These are phyloP conservation scores for Chironomus riparius DNA, from an alignment of 2,888 invertebrate species.

Conservation along the genomic window DNA sequence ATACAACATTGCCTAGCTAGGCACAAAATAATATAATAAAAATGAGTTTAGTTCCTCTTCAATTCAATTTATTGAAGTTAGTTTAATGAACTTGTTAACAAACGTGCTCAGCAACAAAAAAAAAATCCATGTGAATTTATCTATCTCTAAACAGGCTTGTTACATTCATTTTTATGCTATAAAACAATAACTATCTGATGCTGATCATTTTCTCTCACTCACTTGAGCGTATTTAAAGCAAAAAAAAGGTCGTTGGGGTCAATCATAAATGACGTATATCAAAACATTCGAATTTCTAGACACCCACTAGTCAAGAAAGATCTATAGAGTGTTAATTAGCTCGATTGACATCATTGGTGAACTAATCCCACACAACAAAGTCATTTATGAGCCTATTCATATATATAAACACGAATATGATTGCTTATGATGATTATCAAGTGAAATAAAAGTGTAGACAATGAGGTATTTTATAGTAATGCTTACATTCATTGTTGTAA, in stretches of 20 bases:
- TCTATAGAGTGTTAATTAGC: too few species aligned
- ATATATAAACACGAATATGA: background rate
- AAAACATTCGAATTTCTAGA: background rate
- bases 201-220: background rate
- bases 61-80: background rate
- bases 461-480: background rate
- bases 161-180: background rate
- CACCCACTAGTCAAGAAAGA: too few species aligned
- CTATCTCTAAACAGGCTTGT: background rate
- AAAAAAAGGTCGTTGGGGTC: background rate
- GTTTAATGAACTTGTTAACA: conserved; percentile 4
- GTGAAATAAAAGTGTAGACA: background rate
- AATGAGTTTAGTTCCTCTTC: background rate
- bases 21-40: too few species aligned
- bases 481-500: background rate
- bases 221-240: background rate
- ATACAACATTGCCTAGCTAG: too few species aligned
- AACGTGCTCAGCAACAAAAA: background rate
- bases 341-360: too few species aligned
- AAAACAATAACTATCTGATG: conserved; percentile 1
- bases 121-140: background rate
- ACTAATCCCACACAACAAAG: too few species aligned
- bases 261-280: background rate
- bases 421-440: background rate
- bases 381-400: conserved; percentile 1